Evolutionary conservation across 2,888 invertebrate species (phyloP), one percentile per base, ranked within the genome.

Genomic region (Parthenolecanium corni): DNA sequence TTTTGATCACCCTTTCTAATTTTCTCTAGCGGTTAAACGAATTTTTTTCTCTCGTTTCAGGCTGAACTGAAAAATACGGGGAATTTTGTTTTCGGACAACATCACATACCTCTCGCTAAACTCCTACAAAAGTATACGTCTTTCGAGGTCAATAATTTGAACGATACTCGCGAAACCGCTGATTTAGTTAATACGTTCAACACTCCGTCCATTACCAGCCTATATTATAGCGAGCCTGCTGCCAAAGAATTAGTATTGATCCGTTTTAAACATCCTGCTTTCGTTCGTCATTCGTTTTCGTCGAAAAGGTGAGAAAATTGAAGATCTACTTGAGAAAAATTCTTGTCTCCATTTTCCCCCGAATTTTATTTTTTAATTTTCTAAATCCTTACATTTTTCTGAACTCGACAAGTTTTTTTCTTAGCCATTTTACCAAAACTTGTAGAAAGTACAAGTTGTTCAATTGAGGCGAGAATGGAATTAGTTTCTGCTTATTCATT

Each of bases 61-160:
- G 63, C 53, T 18, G 63, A 54, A n/a, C 44, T 63, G 23, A 63
- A 47, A 20, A 44, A 21, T 20, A 63, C 53, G 1, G 46, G 36
- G 9, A 23, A 38, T 9, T 4, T 38, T n/a, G 42, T 54, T 14
- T 11, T 20, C 2, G 63, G 63, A 14, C 63, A 53, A 38, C 53
- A 63, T 47, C 54, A 53, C 9, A n/a, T 63, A 54, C 54, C 47
- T 21, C 21, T 63, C 16, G n/a, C 44, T 14, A 63, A 63, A 44
- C 40, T 63, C n/a, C 47, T 38, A 4, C 24, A 63, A 16, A 63
- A 63, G 18, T 63, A 63, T 47, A 14, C 49, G 16, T 46, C 49
- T 12, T 14, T 23, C 2, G 24, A 61, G 14, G 23, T 20, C 20
- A 49, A 61, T n/a, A 36, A 16, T 38, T 24, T 49, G 5, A 18